Evolutionary conservation across 2,797 vertebrate genomes (phyloP).

Genomic region (Carduelis carduelis): DNA sequence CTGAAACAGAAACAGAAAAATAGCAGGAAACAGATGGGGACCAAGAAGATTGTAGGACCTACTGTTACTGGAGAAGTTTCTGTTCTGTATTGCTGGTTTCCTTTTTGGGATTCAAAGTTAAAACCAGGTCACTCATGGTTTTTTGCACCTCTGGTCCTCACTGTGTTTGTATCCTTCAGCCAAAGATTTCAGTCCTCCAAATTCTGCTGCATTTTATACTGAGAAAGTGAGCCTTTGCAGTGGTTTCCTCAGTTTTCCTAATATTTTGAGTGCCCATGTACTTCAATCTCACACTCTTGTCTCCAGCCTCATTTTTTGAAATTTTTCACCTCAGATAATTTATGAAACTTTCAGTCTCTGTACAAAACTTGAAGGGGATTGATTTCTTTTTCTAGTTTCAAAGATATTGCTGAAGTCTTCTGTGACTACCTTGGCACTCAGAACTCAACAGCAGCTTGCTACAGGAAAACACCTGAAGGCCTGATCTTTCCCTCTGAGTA

Average conservation of each 20-base stretch:
- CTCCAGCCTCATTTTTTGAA: background rate
- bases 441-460: background rate
- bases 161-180: background rate
- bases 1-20: background rate
- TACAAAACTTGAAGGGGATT: background rate
- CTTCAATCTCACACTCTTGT: background rate
- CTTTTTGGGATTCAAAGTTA: background rate
- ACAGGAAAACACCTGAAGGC: background rate
- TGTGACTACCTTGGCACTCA: background rate
- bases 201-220: background rate
- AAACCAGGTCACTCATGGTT: background rate
- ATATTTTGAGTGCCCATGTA: background rate
- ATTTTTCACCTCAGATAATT: background rate
- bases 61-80: background rate
- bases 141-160: background rate
- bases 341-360: background rate
- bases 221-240: background rate
- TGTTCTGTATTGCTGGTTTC: background rate
- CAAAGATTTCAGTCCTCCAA: background rate
- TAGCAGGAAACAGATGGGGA: background rate
- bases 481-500: background rate
- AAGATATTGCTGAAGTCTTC: background rate
- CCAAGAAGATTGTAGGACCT: background rate
- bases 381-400: background rate
- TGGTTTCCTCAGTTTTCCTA: background rate